Evolutionary conservation across 2,113 vertebrate species (phyloP), one percentile per base, ranked within the genome.

Genomic region (Petroica traversi): DNA sequence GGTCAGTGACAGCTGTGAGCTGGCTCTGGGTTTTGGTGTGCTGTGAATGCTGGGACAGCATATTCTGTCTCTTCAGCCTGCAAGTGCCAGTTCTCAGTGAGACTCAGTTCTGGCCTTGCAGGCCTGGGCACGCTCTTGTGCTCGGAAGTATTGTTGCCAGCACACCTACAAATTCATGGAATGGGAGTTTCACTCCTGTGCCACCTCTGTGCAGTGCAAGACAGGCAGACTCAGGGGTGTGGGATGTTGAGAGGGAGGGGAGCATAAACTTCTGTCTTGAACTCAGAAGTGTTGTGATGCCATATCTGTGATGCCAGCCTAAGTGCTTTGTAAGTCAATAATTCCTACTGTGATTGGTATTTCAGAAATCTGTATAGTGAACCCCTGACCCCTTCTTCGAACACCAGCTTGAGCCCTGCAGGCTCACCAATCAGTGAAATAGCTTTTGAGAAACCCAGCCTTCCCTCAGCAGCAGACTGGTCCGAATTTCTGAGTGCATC

Each of bases 401-500:
- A 99, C 93, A 98, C 99, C 98, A 99, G 98, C 98, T 96, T 99
- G 97, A 99, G 99, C 97, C 99, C 99, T 2, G 98, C 98, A 25
- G 98, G 98, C 93, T 99, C 99, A 55, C 99, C 99, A 2, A 92
- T 98, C 94, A 97, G 97, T 88, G 99, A 99, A 95, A 97, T 98
- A 33, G 97, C 98, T 85, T 98, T 99, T 81, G 99, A 99, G 96
- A 99, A 99, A 90, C 98, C 99, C 79, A 97, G 97, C 76, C 98
- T 99, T 89, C 99, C 99, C 24, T 99, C 99, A 4, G 99, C 99
- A 13, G 99, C 99, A 34, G 99, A 99, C 90, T 99, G 99, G 99
- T 99, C 99, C 10, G 99, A 99, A 93, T 99, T 99, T 97, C 98
- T 99, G 97, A 99, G 98, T 61, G 99, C 99, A 22, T 99, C 99